Evolutionary conservation across 2,888 invertebrate species (phyloP).

Genomic region (Cataglyphis rosenhaueri): DNA sequence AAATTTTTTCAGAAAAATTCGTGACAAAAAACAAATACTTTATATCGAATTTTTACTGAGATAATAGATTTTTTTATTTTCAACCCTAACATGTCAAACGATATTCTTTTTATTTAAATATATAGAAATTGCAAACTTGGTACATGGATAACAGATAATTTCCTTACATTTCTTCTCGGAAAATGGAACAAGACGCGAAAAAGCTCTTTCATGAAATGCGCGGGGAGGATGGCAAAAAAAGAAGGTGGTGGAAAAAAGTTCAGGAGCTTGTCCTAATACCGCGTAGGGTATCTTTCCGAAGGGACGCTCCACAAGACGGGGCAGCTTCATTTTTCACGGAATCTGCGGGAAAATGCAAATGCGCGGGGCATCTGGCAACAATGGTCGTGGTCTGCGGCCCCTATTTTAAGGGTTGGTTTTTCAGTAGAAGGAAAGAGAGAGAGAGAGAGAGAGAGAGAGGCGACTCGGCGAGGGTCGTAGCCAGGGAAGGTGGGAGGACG

Average conservation of each 20-base stretch:
- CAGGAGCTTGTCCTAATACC: conserved; percentile 73
- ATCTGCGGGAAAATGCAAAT: conserved; percentile 85
- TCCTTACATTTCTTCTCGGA: conserved; percentile 18
- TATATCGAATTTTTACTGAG: neutral
- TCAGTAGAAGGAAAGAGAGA: conserved; percentile 72
- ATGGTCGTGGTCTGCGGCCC: conserved; percentile 84
- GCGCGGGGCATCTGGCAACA: conserved; percentile 85
- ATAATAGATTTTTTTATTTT: neutral
- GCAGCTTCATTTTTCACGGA: conserved; percentile 84
- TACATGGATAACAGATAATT: conserved; percentile 29
- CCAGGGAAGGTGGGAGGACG: conserved; percentile 36
- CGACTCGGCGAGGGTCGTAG: conserved; percentile 52
- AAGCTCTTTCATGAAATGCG: conserved; percentile 39
- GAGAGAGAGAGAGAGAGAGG: neutral
- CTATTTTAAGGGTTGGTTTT: conserved; percentile 85
- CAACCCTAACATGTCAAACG: neutral
- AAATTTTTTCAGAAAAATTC: too few relatives aligned
- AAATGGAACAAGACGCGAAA: conserved; percentile 56
- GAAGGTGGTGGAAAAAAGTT: conserved; percentile 52
- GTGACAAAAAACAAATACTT: too few relatives aligned
- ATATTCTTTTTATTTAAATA: neutral
- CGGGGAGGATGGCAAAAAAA: neutral
- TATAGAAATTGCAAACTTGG: neutral
- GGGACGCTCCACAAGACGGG: conserved; percentile 64
- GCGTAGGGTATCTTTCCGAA: conserved; percentile 56